Evolutionary conservation across 2,797 vertebrate species (phyloP), one percentile per base, ranked within the genome.

Genomic region (Scleropages formosus): DNA sequence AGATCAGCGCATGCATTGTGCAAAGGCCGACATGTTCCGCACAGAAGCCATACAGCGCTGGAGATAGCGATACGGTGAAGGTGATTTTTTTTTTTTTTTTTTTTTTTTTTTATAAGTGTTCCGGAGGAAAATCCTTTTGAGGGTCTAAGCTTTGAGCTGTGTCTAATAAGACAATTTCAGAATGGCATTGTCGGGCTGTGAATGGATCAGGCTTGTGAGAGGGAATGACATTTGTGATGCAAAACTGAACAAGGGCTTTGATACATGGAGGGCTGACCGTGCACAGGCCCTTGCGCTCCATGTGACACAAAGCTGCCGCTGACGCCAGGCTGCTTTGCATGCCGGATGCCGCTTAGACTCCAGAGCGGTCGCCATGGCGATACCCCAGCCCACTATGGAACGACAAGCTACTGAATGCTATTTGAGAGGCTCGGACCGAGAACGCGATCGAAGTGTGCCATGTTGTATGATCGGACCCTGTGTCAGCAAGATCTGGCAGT

Each of bases 41-140:
- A 39, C 6, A 39, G 31, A 39, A 31, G 72, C 71, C 81, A 78
- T 81, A 82, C 81, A 84, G 80, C 76, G 60, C 73, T 53, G 51
- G 39, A 39, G 31, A 39, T 39, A 39, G 31, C 44, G 75, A 76
- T 61, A 72, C 77, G 76, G 78, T 75, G 73, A 49, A 61, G n/a
- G 71, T 62, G 68, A 61, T 77, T 77, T 75, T 64, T 73, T 74
- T 66, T 61, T 75, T 68, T 70, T 13, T 44, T 26, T 80, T 75
- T 18, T 39, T 68, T 4, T 18, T 11, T 18, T 39, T 68, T 4
- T 18, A 11, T 24, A 26, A 79, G 82, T 84, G 85, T 82, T 72
- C 82, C 74, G 22, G 26, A 67, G 44, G 22, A 59, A 65, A 58
- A 49, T 27, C 4, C 24, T 70, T 61, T 26, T 70, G 20, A 51